Evolutionary conservation across 2,888 invertebrate genomes (phyloP), one percentile per base, ranked within the genome.

Genomic region (Drosophila austrosaltans): DNA sequence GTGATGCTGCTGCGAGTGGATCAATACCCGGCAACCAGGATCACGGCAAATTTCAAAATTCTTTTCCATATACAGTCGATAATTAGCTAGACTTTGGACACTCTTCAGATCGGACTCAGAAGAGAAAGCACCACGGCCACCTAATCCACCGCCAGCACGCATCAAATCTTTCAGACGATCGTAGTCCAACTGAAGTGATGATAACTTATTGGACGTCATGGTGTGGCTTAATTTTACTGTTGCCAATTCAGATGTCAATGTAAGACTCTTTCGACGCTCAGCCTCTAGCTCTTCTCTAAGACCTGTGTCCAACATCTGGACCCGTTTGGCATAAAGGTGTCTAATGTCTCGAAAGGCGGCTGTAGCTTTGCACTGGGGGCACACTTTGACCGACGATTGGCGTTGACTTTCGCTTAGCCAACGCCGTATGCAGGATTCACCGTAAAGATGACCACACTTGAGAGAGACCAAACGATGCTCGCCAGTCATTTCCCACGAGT

Each of bases 401-500:
- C 87, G 82, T 4, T 79, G 75, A 20, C 91, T 91, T 59, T 92
- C 92, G 3, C 68, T 56, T 2, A 92, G 69, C 92, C 93, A 94
- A 71, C 92, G 92, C 1, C 91, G 90, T 62, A 92, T 93, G 90
- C 98, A 98, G 20, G 94, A 93, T 0, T 95, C 93, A 0, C 99
- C 99, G 92, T 98, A 99, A 6, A 98, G 92, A 92, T 99, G 99
- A 0, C 99, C 99, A 92, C 99, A 99, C 88, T 95, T 95, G 7
- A 99, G 92, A 0, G 97, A 95, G n/a, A 96, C 96, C 2, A 98
- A 93, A 63, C 98, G 94, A 91, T 99, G 99, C 0, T 94, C 94
- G 0, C 98, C 98, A 0, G 96, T 94, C 90, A 95, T 97, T 3
- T 96, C 96, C 97, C 98, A 98, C 2, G 94, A 92, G 65, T 98